Conservation (phyloP, 2,113 vertebrate species). For the Datnioides undecimradiatus region DNA sequence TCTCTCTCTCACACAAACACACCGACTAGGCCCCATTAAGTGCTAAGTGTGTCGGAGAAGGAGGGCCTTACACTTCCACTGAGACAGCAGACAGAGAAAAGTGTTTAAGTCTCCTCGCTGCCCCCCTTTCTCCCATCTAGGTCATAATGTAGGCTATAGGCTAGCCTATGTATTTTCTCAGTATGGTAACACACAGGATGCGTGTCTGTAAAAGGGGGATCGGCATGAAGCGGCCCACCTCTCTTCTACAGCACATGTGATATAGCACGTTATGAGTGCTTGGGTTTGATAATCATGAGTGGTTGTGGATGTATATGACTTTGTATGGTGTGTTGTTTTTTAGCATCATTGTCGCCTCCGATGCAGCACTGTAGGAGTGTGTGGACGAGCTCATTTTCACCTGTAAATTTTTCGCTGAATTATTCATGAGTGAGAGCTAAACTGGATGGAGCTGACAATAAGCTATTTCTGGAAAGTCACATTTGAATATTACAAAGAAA, state of each 20-base stretch:
- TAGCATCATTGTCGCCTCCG: not conserved
- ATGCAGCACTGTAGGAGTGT: conserved; percentile 23
- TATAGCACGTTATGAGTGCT: not conserved
- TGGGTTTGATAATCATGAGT: not conserved
- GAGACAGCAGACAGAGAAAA: conserved; percentile 64
- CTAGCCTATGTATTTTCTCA: conserved; percentile 44
- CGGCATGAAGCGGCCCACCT: not conserved
- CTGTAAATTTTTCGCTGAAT: conserved; percentile 65
- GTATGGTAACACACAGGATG: conserved; percentile 29
- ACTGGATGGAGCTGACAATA: conserved; percentile 50
- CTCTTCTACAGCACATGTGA: not conserved
- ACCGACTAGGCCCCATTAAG: conserved; percentile 41
- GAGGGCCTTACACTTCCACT: conserved; percentile 37
- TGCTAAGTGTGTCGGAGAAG: conserved; percentile 57
- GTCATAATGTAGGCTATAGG: conserved; percentile 76
- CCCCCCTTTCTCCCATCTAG: conserved; percentile 72
- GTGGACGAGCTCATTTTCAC: conserved; percentile 70
- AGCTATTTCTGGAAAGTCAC: conserved; percentile 63
- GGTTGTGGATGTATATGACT: not conserved
- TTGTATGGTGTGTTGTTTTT: not conserved
- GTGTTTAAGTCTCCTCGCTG: conserved; percentile 71
- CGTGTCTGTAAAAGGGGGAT: conserved; percentile 22
- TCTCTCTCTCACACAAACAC: conserved; percentile 3
- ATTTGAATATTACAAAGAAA: conserved; percentile 52
- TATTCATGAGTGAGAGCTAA: conserved; percentile 65